Conservation (phyloP, 37 sponge, comb jelly and placozoan genomes). For the Oopsacas minuta region DNA sequence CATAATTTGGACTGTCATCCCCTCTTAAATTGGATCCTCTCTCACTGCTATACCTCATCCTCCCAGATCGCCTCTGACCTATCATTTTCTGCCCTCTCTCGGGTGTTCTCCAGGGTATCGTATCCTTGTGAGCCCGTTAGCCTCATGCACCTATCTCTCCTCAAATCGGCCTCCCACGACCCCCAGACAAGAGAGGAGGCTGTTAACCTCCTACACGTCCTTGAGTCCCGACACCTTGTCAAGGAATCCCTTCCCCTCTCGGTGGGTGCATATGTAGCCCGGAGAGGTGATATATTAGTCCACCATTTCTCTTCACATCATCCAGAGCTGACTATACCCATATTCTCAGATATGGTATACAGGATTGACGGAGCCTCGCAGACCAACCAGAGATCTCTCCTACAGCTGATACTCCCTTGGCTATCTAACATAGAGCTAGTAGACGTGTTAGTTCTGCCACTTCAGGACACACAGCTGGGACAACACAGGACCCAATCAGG, state of each 20-base stretch:
- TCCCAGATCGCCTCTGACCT: constrained; percentile 36
- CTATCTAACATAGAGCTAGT: constrained; percentile 66
- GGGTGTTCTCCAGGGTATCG: constrained; percentile 28
- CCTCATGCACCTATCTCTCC: constrained; percentile 59
- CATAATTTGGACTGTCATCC: constrained; percentile 36
- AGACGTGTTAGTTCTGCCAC: constrained; percentile 19
- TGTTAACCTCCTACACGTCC: constrained; percentile 58
- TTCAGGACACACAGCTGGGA: neutral
- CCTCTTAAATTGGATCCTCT: constrained; percentile 66
- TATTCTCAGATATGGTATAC: constrained; percentile 59
- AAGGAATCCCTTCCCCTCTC: neutral
- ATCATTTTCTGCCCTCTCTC: constrained; percentile 67
- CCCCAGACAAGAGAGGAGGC: constrained; percentile 55
- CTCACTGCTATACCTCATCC: constrained; percentile 44
- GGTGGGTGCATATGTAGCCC: neutral
- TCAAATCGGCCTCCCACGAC: constrained; percentile 60
- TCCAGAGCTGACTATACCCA: constrained; percentile 79
- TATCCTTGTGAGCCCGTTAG: constrained; percentile 75
- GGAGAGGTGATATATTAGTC: neutral
- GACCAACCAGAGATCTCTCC: constrained; percentile 43
- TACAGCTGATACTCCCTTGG: constrained; percentile 81
- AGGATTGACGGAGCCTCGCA: constrained; percentile 46
- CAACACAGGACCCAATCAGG: neutral
- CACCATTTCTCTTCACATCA: constrained; percentile 53
- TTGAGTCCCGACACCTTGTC: constrained; percentile 39